Evolutionary conservation across 2,888 invertebrate genomes (phyloP).

Genomic region (Agrotis ipsilon): DNA sequence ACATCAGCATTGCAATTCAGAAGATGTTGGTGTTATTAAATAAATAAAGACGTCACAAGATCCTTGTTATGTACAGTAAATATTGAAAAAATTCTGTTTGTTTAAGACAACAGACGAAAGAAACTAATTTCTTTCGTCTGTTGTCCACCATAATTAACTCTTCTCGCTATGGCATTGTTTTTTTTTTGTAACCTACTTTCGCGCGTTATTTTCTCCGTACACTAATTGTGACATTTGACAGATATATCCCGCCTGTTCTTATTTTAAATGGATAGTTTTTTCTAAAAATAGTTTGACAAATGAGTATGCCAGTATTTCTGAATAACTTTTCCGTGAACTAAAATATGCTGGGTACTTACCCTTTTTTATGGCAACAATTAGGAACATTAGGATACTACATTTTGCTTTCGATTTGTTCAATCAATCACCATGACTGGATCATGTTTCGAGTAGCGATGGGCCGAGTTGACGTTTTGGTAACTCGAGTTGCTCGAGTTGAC

Average conservation of each 20-base stretch:
- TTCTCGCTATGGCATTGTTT: background rate
- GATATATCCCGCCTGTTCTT: conserved; percentile 25
- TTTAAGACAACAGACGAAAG: too few relatives aligned
- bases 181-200: background rate
- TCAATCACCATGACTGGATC: too few relatives aligned
- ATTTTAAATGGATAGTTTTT: conserved; percentile 10
- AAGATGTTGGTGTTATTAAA: background rate
- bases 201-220: conserved; percentile 14
- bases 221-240: conserved; percentile 18
- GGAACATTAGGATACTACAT: too few relatives aligned
- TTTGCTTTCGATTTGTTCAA: too few relatives aligned
- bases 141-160: background rate
- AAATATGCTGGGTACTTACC: background rate
- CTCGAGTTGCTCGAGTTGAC: too few relatives aligned
- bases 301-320: conserved; percentile 2
- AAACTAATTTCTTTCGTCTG: too few relatives aligned
- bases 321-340: conserved; percentile 3
- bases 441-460: too few relatives aligned
- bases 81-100: background rate
- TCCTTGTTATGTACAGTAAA: background rate
- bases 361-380: background rate
- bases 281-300: conserved; percentile 33
- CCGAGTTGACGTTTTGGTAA: too few relatives aligned
- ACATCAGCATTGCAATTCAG: too few relatives aligned
- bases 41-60: too few relatives aligned